These are phyloP conservation scores for Indicator maculatus DNA, from an alignment of 2,113 vertebrate species.

Conservation along the genomic window DNA sequence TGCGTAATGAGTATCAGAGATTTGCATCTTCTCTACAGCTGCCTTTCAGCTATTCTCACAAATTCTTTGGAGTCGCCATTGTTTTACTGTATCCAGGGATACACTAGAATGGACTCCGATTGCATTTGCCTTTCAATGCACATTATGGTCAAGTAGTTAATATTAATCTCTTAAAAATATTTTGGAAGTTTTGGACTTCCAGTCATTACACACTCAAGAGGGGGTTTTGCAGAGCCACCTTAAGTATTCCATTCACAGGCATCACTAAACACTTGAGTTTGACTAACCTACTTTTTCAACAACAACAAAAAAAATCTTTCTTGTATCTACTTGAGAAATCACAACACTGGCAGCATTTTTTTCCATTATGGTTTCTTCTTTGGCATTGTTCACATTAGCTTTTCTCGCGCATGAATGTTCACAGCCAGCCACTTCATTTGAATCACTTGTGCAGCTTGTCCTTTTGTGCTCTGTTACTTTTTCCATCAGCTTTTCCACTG, in stretches of 20 bases:
- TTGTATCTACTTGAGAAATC: not conserved
- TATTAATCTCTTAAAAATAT: not conserved
- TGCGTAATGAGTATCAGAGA: not conserved
- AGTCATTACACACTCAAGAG: not conserved
- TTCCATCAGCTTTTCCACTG: conserved; percentile 41
- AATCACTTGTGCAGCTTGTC: conserved; percentile 21
- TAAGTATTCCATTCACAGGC: not conserved
- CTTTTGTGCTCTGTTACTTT: conserved; percentile 40
- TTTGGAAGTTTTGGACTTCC: not conserved
- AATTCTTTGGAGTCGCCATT: not conserved
- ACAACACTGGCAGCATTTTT: not conserved
- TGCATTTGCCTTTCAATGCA: conserved; percentile 27
- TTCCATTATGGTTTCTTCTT: not conserved
- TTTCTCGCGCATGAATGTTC: conserved; percentile 34
- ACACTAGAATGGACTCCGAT: not conserved
- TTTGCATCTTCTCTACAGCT: not conserved
- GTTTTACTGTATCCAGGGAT: not conserved
- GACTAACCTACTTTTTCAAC: not conserved
- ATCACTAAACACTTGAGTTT: not conserved
- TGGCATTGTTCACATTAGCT: conserved; percentile 9
- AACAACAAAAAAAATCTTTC: not conserved
- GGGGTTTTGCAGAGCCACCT: not conserved
- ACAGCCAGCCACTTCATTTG: conserved; percentile 1
- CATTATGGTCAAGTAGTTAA: not conserved
- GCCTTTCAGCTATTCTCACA: not conserved